These are phyloP conservation scores for Sinodicranocentrus sp. DNA, from an alignment of 2,888 invertebrate species.

Conservation along the genomic window DNA sequence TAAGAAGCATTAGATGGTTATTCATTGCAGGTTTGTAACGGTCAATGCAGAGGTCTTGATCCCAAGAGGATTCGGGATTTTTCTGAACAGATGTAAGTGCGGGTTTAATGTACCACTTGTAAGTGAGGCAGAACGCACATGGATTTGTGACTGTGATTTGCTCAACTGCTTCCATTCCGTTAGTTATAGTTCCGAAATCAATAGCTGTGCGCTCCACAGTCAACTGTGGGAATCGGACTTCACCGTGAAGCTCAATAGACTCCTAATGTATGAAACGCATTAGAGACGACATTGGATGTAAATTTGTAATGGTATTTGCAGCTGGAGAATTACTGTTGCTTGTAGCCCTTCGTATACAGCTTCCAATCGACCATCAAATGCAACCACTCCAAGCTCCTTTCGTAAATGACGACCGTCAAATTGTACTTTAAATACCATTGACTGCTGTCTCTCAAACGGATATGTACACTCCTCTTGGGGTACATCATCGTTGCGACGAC, in stretches of 20 bases:
- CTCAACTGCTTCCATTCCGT: conserved; percentile 68
- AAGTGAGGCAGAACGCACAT: conserved; percentile 62
- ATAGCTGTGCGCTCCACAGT: conserved; percentile 36
- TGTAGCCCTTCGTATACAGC: conserved; percentile 41
- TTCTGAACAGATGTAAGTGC: conserved; percentile 33
- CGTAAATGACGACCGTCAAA: conserved; percentile 69
- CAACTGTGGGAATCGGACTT: conserved; percentile 66
- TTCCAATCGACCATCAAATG: conserved; percentile 52
- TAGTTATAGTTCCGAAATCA: conserved; percentile 65
- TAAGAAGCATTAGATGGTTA: background rate
- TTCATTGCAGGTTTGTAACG: conserved; percentile 25
- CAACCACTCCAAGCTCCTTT: conserved; percentile 60
- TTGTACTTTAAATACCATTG: conserved; percentile 42
- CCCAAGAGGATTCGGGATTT: conserved; percentile 19
- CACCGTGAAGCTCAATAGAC: conserved; percentile 52
- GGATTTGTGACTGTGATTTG: conserved; percentile 67
- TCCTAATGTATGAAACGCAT: conserved; percentile 42
- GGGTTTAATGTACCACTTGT: conserved; percentile 72
- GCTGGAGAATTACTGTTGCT: conserved; percentile 23
- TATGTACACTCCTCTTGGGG: conserved; percentile 45
- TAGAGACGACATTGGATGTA: too few relatives aligned
- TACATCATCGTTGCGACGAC: conserved; percentile 14
- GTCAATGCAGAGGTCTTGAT: conserved; percentile 39
- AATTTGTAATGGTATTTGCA: background rate
- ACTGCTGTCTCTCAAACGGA: conserved; percentile 39